Evolutionary conservation across 2,888 invertebrate species (phyloP), one percentile per base, ranked within the genome.

Genomic region (Cephus pygmeus): DNA sequence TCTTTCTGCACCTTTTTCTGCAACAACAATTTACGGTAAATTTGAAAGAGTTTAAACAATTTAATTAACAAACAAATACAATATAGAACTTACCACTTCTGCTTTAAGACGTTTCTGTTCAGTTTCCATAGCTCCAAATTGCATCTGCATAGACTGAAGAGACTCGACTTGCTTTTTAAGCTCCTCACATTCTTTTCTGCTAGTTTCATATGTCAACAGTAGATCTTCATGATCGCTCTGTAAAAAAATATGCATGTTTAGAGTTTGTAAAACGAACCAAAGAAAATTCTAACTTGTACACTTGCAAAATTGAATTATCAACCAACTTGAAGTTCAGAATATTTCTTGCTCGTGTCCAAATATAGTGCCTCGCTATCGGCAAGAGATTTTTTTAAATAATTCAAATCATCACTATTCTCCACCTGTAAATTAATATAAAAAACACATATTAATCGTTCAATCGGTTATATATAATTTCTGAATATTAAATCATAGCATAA

Each of bases 341-440:
- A 85, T 76, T 84, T 83, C 71, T 84, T 83, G 73, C 76, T 81
- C 15, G 81, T 40, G 34, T 84, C 85, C n/a, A 73, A 69, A 69
- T 78, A 82, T 35, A 81, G 69, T 75, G 77, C 75, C 68, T 83
- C 82, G 31, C 79, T 84, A 12, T 84, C 84, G 0, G 73, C 75
- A 35, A 86, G 73, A 15, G 81, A 79, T 79, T 82, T 76, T 73
- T 76, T 80, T 56, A 83, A 12, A 56, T 71, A 71, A 71, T 71
- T 71, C 71, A 71, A 71, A 34, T 33, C 71, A 31, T 76, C 36
- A 1, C 15, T 75, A 77, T 34, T 76, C 34, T 31, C 75, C 3
- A 73, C 9, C 34, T 69, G 34, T 15, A 23, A 76, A 56, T 56
- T 9, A 56, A 56, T 9, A 56, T 23, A 56, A 23, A 56, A 56